A percentile compares a stretch with the other conserved stretches of the same genome.
These are phyloP conservation scores for Megamerina dolium DNA, from an alignment of 2,888 invertebrate species.

Conservation along the genomic window DNA sequence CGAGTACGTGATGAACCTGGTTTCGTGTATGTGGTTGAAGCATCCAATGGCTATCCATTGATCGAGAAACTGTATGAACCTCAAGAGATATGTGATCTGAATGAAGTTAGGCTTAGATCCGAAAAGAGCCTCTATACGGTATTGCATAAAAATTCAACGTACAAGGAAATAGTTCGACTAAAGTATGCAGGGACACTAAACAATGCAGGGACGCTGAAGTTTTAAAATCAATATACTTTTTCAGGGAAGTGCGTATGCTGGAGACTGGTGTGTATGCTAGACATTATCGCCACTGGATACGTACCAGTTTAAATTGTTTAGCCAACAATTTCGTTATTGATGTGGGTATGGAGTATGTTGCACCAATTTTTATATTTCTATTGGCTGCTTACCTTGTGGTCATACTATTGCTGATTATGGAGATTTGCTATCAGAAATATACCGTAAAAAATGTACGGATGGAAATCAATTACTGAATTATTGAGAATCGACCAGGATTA, in stretches of 20 bases:
- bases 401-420: conserved; percentile 30
- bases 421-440: conserved; percentile 30
- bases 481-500: no score
- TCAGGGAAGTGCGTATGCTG: conserved; percentile 32
- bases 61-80: conserved; percentile 35
- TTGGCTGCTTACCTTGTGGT: conserved; percentile 29
- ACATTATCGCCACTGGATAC: conserved; percentile 36
- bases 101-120: conserved; percentile 38
- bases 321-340: conserved; percentile 34
- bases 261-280: conserved; percentile 40
- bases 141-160: conserved; percentile 38
- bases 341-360: conserved; percentile 44
- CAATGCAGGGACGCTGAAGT: neutral
- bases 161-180: conserved; percentile 37
- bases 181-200: conserved; percentile 31
- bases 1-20: conserved; percentile 39
- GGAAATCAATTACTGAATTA: neutral
- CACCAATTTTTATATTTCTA: conserved; percentile 40
- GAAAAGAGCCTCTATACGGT: conserved; percentile 30
- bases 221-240: neutral
- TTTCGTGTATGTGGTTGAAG: conserved; percentile 38
- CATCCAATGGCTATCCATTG: conserved; percentile 32
- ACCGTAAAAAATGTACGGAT: conserved; percentile 3
- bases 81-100: conserved; percentile 44
- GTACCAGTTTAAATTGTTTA: conserved; percentile 31